Evolutionary conservation across 2,888 invertebrate species (phyloP), one percentile per base, ranked within the genome.

Genomic region (Ametastegia equiseti): DNA sequence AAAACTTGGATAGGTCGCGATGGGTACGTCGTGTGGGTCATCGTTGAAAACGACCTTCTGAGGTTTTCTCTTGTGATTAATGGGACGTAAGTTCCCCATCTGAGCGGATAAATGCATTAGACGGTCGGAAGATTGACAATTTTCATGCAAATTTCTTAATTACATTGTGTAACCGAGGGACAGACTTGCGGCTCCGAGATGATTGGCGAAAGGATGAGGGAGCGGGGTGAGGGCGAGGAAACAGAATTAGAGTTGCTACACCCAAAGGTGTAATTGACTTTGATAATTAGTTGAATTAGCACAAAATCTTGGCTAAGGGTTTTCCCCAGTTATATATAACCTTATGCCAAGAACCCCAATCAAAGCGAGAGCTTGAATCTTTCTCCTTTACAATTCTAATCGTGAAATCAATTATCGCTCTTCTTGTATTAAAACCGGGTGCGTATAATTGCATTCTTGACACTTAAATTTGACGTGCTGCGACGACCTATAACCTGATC

Each of bases 281-380:
- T 63, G 81, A 78, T 81, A 78, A 81, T 81, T 81, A 77, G 77
- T 77, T 81, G 60, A 81, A 81, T 81, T 77, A 78, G n/a, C 77
- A 33, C 27, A 71, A 45, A 36, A 54, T 39, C 36, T 39, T n/a
- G 39, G 7, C 36, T 45, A 71, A 30, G 47, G 71, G 47, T 71
- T 71, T 42, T n/a, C n/a, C n/a, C n/a, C 71, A 71, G 71, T 47
- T 36, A 71, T 27, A 71, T 47, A 3, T 71, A 15, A 15, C 39
- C 5, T 6, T 42, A n/a, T n/a, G 27, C 4, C 19, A 60, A 60
- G 3, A 60, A 13, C 27, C 39, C 65, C 39, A 67, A 67, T 67
- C 39, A 27, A 67, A 39, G 36, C 4, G 67, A 54, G 33, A 54
- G 19, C 33, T 7, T 19, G 36, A 54, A 54, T 54, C 54, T 50